Base-by-base conservation (phyloP, 1,140 invertebrate species). In the Neoseiulus cucumeris region DNA sequence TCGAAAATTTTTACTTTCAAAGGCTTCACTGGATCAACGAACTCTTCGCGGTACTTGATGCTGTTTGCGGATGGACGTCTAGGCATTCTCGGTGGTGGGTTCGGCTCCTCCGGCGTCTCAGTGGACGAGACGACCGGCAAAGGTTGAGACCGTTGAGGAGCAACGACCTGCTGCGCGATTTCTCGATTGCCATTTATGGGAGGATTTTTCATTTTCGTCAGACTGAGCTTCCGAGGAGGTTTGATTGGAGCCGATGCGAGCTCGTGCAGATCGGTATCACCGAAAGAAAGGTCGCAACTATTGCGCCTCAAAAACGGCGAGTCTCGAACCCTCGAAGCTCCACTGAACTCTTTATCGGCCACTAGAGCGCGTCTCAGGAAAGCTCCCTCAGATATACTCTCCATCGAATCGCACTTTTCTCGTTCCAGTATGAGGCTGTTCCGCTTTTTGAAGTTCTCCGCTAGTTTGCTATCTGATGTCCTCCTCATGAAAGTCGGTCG, bases 381-480 rank as follows among this genome's bases (percentile, higher is more conserved):
- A 2, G 14, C 22, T 5, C 51, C 51, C 22, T 59, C 51, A 6
- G 51, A 18, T 4, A 59, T 59, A 17, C 33, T 59, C 22, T 59
- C 51, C 5, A 59, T 14, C 2, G 51, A 59, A 29, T 59, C 51
- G 22, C 14, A 29, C 25, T 33, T 25, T 25, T 59, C 51, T 4
- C 12, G 12, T 25, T 59, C 51, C 9, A 33, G 22, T 14, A 59
- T 59, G 14, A 59, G 51, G 22, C 51, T 59, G 22, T 59, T 59
- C 14, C 51, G 51, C 22, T 59, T 59, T 25, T 59, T 59, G 51
- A 59, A 59, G 14, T 59, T 59, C 33, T 59, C 51, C 14, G 51
- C 51, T 6, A 59, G 22, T 25, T 59, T 59, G 9, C 51, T 59
- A 59, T 59, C 51, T 12, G 51, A 59, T 25, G 51, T 59, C 22